These are phyloP conservation scores for Tokudaia tokunoshimensis DNA, from an alignment of 2,797 vertebrate genomes.

Conservation along the genomic window DNA sequence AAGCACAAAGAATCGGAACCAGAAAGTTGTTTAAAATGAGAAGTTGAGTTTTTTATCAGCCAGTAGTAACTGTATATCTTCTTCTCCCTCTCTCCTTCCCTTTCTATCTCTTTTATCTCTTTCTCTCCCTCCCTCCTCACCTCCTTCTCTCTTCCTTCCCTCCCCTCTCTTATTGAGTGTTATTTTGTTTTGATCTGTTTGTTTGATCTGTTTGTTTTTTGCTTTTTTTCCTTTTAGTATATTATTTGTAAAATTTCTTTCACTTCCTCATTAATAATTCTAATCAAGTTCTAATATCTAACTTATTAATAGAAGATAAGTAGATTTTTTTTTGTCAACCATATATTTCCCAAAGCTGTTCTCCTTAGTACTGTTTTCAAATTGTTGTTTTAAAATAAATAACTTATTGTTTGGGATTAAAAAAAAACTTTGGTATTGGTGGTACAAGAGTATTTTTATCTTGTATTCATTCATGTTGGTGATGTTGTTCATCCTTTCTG, in stretches of 20 bases:
- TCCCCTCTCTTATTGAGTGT: neutral
- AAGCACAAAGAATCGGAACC: conserved; percentile 17
- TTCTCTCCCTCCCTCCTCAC: neutral
- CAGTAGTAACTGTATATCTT: neutral
- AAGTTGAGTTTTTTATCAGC: neutral
- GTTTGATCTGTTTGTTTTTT: neutral
- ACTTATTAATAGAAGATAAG: conserved; percentile 69
- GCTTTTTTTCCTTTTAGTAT: neutral
- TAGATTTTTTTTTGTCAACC: conserved; percentile 47
- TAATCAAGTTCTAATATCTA: conserved; percentile 26
- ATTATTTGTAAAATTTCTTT: conserved; percentile 51
- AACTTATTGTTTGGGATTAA: conserved; percentile 21
- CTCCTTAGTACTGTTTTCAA: conserved; percentile 62
- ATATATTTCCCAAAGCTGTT: conserved; percentile 57
- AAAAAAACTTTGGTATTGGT: neutral
- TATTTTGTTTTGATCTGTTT: neutral
- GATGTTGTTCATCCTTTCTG: conserved; percentile 85
- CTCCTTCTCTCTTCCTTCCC: neutral
- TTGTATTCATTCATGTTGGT: conserved; percentile 79
- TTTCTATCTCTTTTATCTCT: neutral
- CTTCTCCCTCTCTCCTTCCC: neutral
- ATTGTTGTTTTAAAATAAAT: conserved; percentile 69
- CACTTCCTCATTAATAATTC: neutral
- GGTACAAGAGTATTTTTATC: conserved; percentile 76
- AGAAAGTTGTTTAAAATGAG: neutral